Evolutionary conservation across 2,113 vertebrate species (phyloP).

Genomic region (Syrmaticus mikado): DNA sequence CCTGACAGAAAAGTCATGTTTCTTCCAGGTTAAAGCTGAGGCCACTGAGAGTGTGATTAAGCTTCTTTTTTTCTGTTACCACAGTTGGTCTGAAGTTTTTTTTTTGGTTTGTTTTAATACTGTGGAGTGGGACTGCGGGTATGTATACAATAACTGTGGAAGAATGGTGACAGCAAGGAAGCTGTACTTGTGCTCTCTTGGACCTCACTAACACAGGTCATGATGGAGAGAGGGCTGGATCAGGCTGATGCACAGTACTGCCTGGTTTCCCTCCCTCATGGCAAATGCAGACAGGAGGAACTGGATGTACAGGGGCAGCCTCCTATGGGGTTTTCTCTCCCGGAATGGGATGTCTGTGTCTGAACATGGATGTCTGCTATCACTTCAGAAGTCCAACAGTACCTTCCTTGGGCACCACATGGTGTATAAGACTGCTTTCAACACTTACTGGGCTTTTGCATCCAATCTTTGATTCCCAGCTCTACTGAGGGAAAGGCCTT

Average conservation of each 20-base stretch:
- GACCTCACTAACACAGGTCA: background rate
- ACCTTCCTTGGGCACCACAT: background rate
- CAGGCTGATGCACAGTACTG: background rate
- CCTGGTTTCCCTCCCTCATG: background rate
- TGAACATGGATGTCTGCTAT: background rate
- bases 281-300: background rate
- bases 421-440: background rate
- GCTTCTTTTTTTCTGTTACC: background rate
- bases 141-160: background rate
- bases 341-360: background rate
- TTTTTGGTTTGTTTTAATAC: background rate
- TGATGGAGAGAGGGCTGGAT: background rate
- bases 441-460: background rate
- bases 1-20: slow-evolving; percentile 20
- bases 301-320: background rate
- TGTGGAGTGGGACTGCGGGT: background rate
- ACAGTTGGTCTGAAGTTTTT: background rate
- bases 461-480: background rate
- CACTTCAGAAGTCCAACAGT: background rate
- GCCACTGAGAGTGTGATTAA: background rate
- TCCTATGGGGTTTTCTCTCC: background rate
- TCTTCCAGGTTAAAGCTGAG: background rate
- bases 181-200: background rate
- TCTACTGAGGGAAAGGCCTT: background rate
- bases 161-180: background rate